These are phyloP conservation scores for Phylloscopus trochiloides DNA, from an alignment of 2,113 vertebrate species.

Conservation along the genomic window DNA sequence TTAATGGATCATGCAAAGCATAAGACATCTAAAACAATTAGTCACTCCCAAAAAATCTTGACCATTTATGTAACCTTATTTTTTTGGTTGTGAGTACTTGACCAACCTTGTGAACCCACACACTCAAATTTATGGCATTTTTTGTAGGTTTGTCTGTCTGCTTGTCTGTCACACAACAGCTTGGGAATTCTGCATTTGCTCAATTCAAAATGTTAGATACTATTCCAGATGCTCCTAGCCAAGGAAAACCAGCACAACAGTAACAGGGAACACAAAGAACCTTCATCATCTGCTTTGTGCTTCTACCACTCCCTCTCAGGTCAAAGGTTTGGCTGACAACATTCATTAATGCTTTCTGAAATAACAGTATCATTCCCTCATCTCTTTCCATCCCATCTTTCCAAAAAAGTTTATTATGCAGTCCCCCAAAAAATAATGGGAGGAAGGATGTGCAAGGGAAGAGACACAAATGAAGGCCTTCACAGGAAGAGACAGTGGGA, in stretches of 20 bases:
- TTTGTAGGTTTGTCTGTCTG: background rate
- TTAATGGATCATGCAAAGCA: background rate
- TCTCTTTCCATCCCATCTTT: background rate
- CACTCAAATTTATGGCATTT: constrained; percentile 18
- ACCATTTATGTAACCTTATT: constrained; percentile 38
- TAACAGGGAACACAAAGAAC: background rate
- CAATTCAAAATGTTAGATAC: background rate
- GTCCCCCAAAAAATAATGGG: background rate
- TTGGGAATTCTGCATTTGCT: background rate
- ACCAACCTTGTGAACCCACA: constrained; percentile 5
- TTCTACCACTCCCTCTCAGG: constrained; percentile 10
- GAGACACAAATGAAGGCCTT: background rate
- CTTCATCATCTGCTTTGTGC: background rate
- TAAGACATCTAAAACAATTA: constrained; percentile 27
- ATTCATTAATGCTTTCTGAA: constrained; percentile 9
- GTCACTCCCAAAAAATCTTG: constrained; percentile 22
- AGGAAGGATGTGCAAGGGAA: background rate
- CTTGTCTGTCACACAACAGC: background rate
- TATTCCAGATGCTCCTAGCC: constrained; percentile 17
- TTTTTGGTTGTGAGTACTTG: constrained; percentile 32
- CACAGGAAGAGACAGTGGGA: background rate
- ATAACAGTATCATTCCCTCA: constrained; percentile 7
- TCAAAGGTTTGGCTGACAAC: constrained; percentile 25
- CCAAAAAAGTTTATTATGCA: background rate
- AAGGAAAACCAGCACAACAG: background rate